Evolutionary conservation across 2,113 vertebrate species (phyloP), one percentile per base, ranked within the genome.

Genomic region (Takifugu flavidus): DNA sequence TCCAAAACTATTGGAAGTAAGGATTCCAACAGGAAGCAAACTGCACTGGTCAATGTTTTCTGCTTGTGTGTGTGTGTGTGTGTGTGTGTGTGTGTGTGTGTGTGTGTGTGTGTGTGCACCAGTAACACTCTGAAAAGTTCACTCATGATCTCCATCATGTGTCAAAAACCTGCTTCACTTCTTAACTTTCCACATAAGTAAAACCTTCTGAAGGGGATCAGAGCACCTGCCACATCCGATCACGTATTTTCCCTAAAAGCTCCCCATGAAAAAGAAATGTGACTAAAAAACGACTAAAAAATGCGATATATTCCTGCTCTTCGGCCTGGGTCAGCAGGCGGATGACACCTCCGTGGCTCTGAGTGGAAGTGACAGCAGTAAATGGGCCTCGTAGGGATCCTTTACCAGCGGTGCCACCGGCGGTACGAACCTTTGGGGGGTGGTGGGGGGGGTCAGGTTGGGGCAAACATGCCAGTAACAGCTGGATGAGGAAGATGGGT

Each of bases 401-500:
- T 20, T 58, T 56, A 78, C 82, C 87, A 73, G 83, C 84, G 74
- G 83, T 83, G 79, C 72, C 88, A 88, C 86, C 83, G 79, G 77
- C 4, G 62, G 77, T 43, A 29, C 59, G 73, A 85, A 79, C 86
- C 70, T 75, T 68, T 63, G 15, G 49, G 34, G 34, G 34, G 29
- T 3, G 3, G 29, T 3, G 29, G 29, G 29, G 29, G 73, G 67
- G 78, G 67, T 63, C 79, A 43, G 78, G 72, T 66, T 74, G 63
- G 68, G 49, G 56, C 67, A 61, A 77, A 61, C 83, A 56, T 59
- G 67, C 62, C 77, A 65, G 77, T 56, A 86, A 80, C 86, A 89
- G 83, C 88, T 89, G 88, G 74, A 85, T 51, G 61, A 83, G 86
- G 82, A 65, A 79, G 86, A 88, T 63, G 78, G 65, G 76, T 90